phyloP scores from a whole-genome alignment of 1,140 invertebrate genomes.

The Lordiphosa clarofinis region DNA sequence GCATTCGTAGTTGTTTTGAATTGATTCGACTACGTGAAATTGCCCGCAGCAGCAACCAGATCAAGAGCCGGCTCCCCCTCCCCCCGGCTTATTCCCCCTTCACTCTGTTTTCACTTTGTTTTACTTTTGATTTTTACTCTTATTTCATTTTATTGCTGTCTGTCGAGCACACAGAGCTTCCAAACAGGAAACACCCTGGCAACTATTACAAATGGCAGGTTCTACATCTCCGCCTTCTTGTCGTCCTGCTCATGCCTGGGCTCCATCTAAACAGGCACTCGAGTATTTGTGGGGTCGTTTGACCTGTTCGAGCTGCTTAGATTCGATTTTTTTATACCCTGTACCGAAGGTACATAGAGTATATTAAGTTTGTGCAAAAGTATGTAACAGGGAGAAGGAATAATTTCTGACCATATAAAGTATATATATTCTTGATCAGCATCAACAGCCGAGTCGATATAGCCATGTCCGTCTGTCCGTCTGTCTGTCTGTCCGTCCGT shows the following conservation, averaged over 20 bases:
- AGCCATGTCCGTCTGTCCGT: too few species aligned
- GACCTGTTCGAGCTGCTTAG: neutral
- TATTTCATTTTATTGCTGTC: constrained; percentile 62
- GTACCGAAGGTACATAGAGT: too few species aligned
- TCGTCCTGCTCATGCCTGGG: constrained; percentile 6
- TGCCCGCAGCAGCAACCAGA: constrained; percentile 44
- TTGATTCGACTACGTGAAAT: constrained; percentile 71
- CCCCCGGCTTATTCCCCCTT: neutral
- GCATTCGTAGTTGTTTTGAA: constrained; percentile 79
- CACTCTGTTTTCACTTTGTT: constrained; percentile 50
- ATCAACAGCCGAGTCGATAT: too few species aligned
- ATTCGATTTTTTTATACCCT: constrained; percentile 19
- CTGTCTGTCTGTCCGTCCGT: too few species aligned
- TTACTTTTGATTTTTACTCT: constrained; percentile 70
- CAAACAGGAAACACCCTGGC: constrained; percentile 43
- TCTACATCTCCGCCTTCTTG: constrained; percentile 12
- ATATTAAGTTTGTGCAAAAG: too few species aligned
- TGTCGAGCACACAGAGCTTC: constrained; percentile 17
- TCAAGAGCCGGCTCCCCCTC: constrained; percentile 23
- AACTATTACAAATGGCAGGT: constrained; percentile 73
- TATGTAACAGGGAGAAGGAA: too few species aligned
- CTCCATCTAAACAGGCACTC: constrained; percentile 44
- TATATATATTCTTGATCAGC: too few species aligned
- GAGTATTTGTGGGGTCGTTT: constrained; percentile 37
- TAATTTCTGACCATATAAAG: too few species aligned